Evolutionary conservation across 2,113 vertebrate species (phyloP).

Genomic region (Xiphorhynchus elegans): DNA sequence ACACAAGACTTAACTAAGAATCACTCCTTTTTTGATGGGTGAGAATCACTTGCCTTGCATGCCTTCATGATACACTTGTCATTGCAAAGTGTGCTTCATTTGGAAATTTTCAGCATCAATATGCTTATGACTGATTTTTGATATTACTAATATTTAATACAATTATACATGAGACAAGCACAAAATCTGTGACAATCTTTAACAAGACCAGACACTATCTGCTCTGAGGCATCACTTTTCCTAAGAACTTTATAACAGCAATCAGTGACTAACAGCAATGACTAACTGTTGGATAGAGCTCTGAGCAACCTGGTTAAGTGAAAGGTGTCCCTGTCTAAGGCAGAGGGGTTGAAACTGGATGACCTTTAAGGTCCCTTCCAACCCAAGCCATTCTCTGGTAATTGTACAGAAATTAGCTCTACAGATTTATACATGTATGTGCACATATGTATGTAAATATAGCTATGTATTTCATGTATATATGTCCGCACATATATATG

Average conservation of each 20-base stretch:
- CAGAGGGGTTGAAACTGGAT: not conserved
- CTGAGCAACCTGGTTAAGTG: not conserved
- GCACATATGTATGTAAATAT: accelerated
- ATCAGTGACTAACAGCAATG: not conserved
- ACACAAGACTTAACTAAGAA: not conserved
- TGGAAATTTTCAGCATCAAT: not conserved
- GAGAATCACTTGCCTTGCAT: not conserved
- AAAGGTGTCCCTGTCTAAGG: not conserved
- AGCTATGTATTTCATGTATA: not conserved
- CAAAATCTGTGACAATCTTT: not conserved
- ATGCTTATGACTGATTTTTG: not conserved
- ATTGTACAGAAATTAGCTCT: not conserved
- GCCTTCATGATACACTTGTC: not conserved
- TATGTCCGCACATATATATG: not conserved
- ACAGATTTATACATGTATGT: not conserved
- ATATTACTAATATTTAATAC: not conserved
- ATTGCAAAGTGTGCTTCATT: not conserved
- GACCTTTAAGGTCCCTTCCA: not conserved
- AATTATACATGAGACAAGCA: not conserved
- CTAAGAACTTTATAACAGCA: not conserved
- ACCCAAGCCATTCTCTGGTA: not conserved
- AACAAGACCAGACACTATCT: not conserved
- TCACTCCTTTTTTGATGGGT: not conserved
- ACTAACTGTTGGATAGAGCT: not conserved
- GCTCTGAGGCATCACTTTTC: not conserved